Evolutionary conservation across 2,888 invertebrate genomes (phyloP).

Genomic region (Tineola bisselliella): DNA sequence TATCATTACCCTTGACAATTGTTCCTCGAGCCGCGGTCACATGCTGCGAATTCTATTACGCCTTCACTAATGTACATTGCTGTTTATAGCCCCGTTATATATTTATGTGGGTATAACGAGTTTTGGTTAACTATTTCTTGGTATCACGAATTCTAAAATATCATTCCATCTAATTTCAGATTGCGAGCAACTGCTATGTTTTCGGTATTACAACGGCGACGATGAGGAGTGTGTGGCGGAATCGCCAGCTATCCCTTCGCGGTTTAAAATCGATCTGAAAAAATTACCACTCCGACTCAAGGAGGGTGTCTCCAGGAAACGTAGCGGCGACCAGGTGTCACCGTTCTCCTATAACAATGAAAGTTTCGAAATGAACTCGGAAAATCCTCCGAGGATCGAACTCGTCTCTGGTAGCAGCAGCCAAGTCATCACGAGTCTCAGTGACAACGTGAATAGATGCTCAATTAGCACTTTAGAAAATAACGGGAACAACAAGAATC

Average conservation of each 20-base stretch:
- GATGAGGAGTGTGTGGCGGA: constrained; percentile 73
- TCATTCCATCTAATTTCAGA: constrained; percentile 53
- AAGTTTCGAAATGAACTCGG: constrained; percentile 62
- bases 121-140: not conserved
- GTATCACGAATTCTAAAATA: not conserved
- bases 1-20: not conserved
- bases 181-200: constrained; percentile 74
- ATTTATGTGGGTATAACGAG: not conserved
- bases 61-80: not conserved
- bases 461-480: constrained; percentile 65
- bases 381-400: constrained; percentile 47
- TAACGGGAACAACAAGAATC: constrained; percentile 46
- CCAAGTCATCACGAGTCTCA: constrained; percentile 57
- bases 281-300: constrained; percentile 66
- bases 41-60: constrained; percentile 5
- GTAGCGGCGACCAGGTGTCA: constrained; percentile 56
- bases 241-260: constrained; percentile 56
- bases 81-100: not conserved
- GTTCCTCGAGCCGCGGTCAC: not conserved
- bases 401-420: constrained; percentile 49
- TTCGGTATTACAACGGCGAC: constrained; percentile 75
- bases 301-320: constrained; percentile 60
- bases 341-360: constrained; percentile 61
- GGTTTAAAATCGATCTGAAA: constrained; percentile 68
- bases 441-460: constrained; percentile 64